Base-by-base conservation (phyloP, 2,888 invertebrate species). In the Diaphora mendica region DNA sequence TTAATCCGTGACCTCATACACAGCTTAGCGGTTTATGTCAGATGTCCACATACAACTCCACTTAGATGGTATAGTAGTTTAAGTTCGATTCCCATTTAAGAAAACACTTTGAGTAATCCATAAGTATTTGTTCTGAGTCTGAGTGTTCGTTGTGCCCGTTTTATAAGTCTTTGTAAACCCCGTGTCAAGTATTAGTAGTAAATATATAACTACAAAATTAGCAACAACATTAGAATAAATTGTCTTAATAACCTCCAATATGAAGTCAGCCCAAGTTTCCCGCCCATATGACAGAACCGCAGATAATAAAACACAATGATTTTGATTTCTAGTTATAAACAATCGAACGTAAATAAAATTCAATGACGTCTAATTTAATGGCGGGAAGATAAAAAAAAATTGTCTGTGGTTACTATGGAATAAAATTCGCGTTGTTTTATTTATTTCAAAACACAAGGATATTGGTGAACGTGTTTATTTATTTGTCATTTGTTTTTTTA, bases 321-420 rank as follows among this genome's bases (percentile, higher is more conserved):
- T 51, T 42, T 26, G 59, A 59, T 70, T 64, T 33, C 23, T 64
- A 5, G 11, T 44, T 62, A 15, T 68, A 74, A 17, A 62, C 30
- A 62, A 75, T 74, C 64, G 55, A 68, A 71, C 72, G 71, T 72
- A 35, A 64, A 74, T 78, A 77, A 81, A 81, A 77, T 73, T 83
- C 75, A 65, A 75, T 81, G 77, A 73, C 64, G 73, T 77, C 75
- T 70, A 59, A 7, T 33, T 65, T 73, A 30, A 67, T 62, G 26
- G 64, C 26, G 15, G 59, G 17, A 39, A 74, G 67, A 71, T 66
- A 64, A 68, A 8, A 64, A 71, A 69, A 5, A 64, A 44, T 64
- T 64, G 64, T 64, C 70, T 70, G 48, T 70, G 70, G 44, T 64
- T 64, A 23, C 64, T 64, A 33, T 33, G 59, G 26, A 59, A 20